A percentile compares a stretch with the other conserved stretches of the same genome.
Conservation (phyloP, 2,797 vertebrate species). For the Apodemus agrarius region DNA sequence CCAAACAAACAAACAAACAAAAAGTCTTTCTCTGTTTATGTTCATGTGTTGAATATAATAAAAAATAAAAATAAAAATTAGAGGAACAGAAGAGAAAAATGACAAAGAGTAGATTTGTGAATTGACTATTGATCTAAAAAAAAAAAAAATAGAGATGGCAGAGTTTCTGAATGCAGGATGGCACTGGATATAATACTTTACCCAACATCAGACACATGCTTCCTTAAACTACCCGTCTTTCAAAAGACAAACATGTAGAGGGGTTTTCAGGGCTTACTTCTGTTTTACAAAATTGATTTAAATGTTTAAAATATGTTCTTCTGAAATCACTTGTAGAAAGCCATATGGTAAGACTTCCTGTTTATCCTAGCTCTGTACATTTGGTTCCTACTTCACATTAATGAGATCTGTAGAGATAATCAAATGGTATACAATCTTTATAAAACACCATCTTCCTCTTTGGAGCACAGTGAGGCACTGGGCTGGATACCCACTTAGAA, state of each 20-base stretch:
- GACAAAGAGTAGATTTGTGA: background rate
- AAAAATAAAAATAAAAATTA: too few relatives aligned
- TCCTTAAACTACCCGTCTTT: background rate
- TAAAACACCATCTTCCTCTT: background rate
- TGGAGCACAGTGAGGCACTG: background rate
- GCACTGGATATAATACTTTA: background rate
- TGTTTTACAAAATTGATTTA: background rate
- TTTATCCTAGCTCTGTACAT: background rate
- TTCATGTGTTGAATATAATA: too few relatives aligned
- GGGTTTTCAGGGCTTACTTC: background rate
- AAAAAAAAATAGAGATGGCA: background rate
- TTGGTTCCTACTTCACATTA: constrained; percentile 8
- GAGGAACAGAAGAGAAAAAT: background rate
- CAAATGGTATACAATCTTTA: background rate
- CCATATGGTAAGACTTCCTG: background rate
- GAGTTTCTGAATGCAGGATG: background rate
- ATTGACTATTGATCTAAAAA: background rate
- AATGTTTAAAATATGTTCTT: background rate
- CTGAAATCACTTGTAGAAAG: background rate
- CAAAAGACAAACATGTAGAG: background rate
- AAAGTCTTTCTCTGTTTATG: too few relatives aligned
- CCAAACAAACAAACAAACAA: too few relatives aligned
- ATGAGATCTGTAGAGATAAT: background rate
- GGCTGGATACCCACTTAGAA: background rate
- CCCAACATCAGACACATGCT: background rate